Base-by-base conservation (phyloP, 2,888 invertebrate species). In the Cordilura impudica region DNA sequence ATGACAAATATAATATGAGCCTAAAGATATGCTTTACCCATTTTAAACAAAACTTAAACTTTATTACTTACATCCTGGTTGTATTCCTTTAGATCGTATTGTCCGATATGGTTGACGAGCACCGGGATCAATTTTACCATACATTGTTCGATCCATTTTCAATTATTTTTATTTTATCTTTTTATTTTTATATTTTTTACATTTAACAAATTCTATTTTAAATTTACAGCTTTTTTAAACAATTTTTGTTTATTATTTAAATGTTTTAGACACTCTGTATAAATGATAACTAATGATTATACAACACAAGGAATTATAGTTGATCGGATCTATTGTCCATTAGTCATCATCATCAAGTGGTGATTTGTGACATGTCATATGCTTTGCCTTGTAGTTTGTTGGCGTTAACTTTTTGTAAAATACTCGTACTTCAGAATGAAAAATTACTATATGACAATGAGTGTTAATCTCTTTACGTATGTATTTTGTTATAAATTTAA, bases 121-220 rank as follows among this genome's bases (percentile, higher is more conserved):
- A 86, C 95, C 95, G 67, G 95, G 96, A 89, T 94, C 93, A 87
- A 95, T 93, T 91, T 96, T 96, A 84, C 96, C 96, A 89, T 96
- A 96, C 95, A 96, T 96, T 89, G 95, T 95, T 89, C 96, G 93
- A 92, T 96, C 96, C 96, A 96, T 96, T 49, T 75, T 85, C 18
- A 26, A 1, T 35, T 26, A 4, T 43, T n/a, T n/a, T 21, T 70
- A 8, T 72, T 51, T 14, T 72, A 10, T 56, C 49, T 72, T 72
- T 74, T 66, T 35, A n/a, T n/a, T n/a, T 51, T 10, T 26, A 47
- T 47, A 29, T n/a, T 12, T 49, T 29, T 56, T 58, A 16, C 54
- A 3, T 53, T 66, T 19, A 23, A 16, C 21, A 31, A 26, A n/a
- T 26, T 14, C 23, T 58, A 14, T 58, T 39, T 19, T 26, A 54